Base-by-base conservation (phyloP, 1,140 invertebrate genomes). In the Drosophila miranda region DNA sequence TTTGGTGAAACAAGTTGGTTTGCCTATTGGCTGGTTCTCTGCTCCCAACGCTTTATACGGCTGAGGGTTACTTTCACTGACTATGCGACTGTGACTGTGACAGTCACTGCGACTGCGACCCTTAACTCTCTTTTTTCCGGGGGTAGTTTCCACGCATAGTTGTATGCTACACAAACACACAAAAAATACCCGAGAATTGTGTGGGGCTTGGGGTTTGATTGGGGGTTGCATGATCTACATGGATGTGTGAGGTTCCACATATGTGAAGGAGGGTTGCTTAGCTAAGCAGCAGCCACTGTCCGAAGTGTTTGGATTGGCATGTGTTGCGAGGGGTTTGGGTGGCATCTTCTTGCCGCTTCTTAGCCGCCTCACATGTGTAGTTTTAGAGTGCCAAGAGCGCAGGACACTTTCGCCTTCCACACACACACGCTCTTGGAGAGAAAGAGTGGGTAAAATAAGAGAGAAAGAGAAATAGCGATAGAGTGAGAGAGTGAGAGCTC, bases 61-160 rank as follows among this genome's bases (percentile, higher is more conserved):
- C 58, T 87, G 67, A 87, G 86, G 86, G 86, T 89, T 77, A 89
- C 86, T 89, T 89, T 89, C 86, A 86, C 87, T 89, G 61, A 75
- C 77, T 80, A 54, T 56, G 52, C 54, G 62, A 54, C 71, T 66
- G 54, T 54, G 70, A 43, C 56, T 30, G 30, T 26, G 23, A 26
- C 23, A 8, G 28, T 38, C 34, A 13, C 66, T 46, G 62, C 49
- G 54, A 74, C 64, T 46, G 62, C 49, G 57, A 75, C 64, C 55
- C 63, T 62, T 72, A 46, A 46, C 42, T 46, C 48, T 62, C 49
- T 50, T 63, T 63, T 41, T 49, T 23, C 28, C 34, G 50, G 55
- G 75, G 80, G 61, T 83, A 72, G 80, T 69, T 79, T 62, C 8
- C 11, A 52, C 78, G 82, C 78, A 52, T 42, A 43, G n/a, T 41